Evolutionary conservation across 2,113 vertebrate species (phyloP), one percentile per base, ranked within the genome.

Genomic region (Thunnus thynnus): DNA sequence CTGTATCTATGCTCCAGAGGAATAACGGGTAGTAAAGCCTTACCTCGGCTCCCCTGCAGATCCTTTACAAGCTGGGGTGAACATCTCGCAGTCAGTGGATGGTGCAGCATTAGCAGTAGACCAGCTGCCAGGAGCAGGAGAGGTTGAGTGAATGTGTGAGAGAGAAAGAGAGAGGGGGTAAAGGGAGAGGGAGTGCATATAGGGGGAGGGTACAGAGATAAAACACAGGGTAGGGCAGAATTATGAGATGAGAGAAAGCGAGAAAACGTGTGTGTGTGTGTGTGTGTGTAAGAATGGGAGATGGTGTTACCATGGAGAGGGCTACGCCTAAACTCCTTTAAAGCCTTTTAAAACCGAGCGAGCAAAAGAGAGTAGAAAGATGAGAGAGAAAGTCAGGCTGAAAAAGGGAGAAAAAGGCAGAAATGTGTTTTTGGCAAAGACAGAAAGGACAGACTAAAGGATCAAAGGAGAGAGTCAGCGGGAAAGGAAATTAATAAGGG

Each of bases 241-340:
- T 86, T 87, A 90, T 85, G 84, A 90, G 79, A 86, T 75, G 81
- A 83, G 82, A 78, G 78, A 72, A 65, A 70, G 78, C 5, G 60
- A 73, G 78, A 84, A 77, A 78, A 68, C 60, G 44, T 60, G 63
- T 61, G 70, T 66, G 58, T 64, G 47, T 17, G 64, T 46, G 56
- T 22, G 25, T 70, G 64, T 36, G 55, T 54, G 69, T 44, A 32
- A 87, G 67, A 76, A 86, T 80, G 80, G 75, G 71, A 86, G 85
- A 70, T 89, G 87, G 78, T 76, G 90, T 93, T 91, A 85, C 92
- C 92, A 92, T 93, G 92, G 91, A 86, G 91, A 92, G 71, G 85
- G 85, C 51, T 85, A 88, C 78, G 62, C 78, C 87, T 89, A 74
- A 88, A 87, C 44, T 89, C 78, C 77, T 76, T 76, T 68, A 82